Base-by-base conservation (phyloP, 2,113 vertebrate genomes). In the Meriones unguiculatus region DNA sequence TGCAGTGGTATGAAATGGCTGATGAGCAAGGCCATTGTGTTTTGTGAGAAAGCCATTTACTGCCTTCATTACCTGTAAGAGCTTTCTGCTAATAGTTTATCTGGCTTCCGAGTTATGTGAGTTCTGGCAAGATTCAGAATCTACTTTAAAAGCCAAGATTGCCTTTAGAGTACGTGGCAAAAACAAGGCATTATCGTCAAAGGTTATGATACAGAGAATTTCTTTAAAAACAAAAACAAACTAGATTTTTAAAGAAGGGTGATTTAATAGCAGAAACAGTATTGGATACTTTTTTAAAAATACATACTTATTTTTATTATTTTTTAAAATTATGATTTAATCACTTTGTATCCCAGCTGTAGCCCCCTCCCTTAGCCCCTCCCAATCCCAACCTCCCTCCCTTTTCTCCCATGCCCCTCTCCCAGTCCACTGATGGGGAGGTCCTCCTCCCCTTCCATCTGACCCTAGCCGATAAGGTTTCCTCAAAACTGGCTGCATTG, bases 41-140 rank as follows among this genome's bases (percentile, higher is more conserved):
- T 95, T 96, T 41, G 96, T 80, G 65, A 73, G 91, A 93, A 93
- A 90, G 30, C 46, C n/a, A 70, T 92, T 94, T 18, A 82, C 6
- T 91, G 5, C 59, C 69, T 35, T 90, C 14, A 70, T 92, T 92
- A 77, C 86, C 86, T 84, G 7, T 84, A 65, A 72, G 70, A 93
- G 17, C 38, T 89, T 91, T 97, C 41, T 73, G 59, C 10, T 72
- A 84, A 46, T 82, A 86, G 35, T 87, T 86, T 85, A 78, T 87
- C 38, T 65, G 8, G 11, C 28, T 62, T 10, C 46, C 67, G 95
- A 62, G 18, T 46, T 95, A 52, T 1, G 28, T 93, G 92, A 90
- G 5, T 32, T 90, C 75, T 92, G 64, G 77, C 6, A 87, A 52
- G 89, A 96, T 78, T 95, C 52, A 77, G 24, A 85, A 88, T 94